phyloP scores from a whole-genome alignment of 2,113 vertebrate genomes.

The Leiothrix lutea region DNA sequence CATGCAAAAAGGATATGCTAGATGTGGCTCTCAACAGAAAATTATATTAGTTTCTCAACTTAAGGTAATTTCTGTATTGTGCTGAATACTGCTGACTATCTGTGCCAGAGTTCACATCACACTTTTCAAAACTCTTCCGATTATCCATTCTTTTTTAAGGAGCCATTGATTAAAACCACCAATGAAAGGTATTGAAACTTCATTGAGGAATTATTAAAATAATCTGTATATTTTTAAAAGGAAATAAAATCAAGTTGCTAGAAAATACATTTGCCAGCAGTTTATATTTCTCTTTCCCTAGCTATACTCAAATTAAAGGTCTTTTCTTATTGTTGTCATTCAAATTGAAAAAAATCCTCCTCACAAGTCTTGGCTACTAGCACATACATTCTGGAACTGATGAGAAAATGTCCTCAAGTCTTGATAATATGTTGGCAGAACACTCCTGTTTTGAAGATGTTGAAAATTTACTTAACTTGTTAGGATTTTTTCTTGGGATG shows the following conservation, averaged over 20 bases:
- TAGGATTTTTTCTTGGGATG: background rate
- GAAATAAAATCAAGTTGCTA: background rate
- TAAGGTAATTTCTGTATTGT: background rate
- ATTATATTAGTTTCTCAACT: background rate
- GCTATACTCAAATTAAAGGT: background rate
- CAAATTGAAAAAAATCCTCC: background rate
- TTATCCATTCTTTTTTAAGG: background rate
- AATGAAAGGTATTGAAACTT: background rate
- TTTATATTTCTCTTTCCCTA: background rate
- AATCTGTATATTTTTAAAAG: background rate
- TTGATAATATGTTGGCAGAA: slow-evolving; percentile 23
- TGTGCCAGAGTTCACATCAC: background rate
- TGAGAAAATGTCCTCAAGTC: background rate
- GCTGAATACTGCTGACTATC: background rate
- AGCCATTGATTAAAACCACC: background rate
- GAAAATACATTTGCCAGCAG: background rate
- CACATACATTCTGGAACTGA: background rate
- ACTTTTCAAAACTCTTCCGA: background rate
- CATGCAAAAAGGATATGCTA: background rate
- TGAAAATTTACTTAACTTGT: background rate
- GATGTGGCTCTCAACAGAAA: background rate
- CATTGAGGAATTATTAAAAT: background rate
- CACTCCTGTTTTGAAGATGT: background rate
- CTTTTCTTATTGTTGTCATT: background rate
- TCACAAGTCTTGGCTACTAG: background rate